Evolutionary conservation across 2,113 vertebrate genomes (phyloP).

Genomic region (Nerophis ophidion): DNA sequence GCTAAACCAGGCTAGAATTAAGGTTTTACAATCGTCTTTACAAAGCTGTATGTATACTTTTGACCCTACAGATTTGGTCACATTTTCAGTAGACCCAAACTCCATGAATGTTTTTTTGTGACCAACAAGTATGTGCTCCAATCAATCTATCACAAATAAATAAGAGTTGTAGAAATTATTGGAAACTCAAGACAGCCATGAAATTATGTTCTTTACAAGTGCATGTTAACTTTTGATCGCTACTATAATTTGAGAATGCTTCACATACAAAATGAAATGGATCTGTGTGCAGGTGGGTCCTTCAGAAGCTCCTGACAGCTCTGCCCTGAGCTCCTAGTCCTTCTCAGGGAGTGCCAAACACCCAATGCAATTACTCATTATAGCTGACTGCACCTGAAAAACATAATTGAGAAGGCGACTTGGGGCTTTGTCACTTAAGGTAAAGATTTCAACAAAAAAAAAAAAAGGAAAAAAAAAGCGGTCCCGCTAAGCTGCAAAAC

Average conservation of each 20-base stretch:
- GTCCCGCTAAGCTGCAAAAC: slow-evolving; percentile 39
- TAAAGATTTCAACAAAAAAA: slow-evolving; percentile 67
- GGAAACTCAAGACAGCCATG: no score
- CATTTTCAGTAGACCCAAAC: no score
- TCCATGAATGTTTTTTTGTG: no score
- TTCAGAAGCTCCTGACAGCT: slow-evolving; percentile 61
- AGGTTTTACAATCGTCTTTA: no score
- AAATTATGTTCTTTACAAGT: no score
- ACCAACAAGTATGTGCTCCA: no score
- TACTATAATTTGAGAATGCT: not conserved
- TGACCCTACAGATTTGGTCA: no score
- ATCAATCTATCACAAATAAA: no score
- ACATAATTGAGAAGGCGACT: slow-evolving; percentile 66
- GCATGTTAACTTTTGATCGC: no score
- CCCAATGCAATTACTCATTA: slow-evolving; percentile 73
- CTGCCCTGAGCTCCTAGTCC: slow-evolving; percentile 60
- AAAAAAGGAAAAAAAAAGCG: slow-evolving; percentile 30
- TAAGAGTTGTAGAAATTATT: no score
- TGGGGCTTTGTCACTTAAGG: slow-evolving; percentile 65
- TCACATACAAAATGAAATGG: slow-evolving; percentile 32
- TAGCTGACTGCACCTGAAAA: slow-evolving; percentile 72
- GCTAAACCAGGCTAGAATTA: no score
- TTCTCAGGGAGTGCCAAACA: slow-evolving; percentile 65
- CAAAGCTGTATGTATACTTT: no score
- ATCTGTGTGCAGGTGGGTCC: slow-evolving; percentile 29